Percentiles rank a stretch among this genome's conserved stretches.
phyloP scores from a whole-genome alignment of 2,888 invertebrate genomes.

The Leptinotarsa haldemani region DNA sequence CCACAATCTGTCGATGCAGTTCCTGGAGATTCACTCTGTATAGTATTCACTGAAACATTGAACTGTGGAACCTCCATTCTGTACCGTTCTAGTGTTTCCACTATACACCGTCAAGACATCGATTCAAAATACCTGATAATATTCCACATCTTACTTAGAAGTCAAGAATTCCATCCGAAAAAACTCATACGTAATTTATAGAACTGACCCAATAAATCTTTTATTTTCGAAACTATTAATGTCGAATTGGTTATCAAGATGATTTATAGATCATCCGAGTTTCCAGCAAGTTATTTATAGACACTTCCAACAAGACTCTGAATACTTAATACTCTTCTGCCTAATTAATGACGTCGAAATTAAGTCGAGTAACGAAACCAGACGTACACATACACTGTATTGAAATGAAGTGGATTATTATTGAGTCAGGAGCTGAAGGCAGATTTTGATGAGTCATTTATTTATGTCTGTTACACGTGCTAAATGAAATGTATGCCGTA shows the following conservation, averaged over 20 bases:
- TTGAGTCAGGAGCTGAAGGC: not conserved
- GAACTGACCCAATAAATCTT: slow-evolving; percentile 24
- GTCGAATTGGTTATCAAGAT: slow-evolving; percentile 31
- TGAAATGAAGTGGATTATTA: not conserved
- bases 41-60: no score
- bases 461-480: no score
- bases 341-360: slow-evolving; percentile 21
- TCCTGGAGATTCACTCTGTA: no score
- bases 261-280: slow-evolving; percentile 32
- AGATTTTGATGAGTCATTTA: not conserved
- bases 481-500: no score
- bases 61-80: no score
- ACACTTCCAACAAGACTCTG: slow-evolving; percentile 27
- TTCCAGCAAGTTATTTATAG: slow-evolving; percentile 32
- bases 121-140: not conserved
- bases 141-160: not conserved
- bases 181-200: slow-evolving; percentile 20
- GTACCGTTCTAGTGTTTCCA: not conserved
- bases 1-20: no score
- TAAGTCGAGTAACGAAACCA: slow-evolving; percentile 20
- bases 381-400: slow-evolving; percentile 2
- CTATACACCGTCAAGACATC: not conserved
- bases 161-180: slow-evolving; percentile 6
- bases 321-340: slow-evolving; percentile 24
- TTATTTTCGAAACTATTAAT: slow-evolving; percentile 22